Evolutionary conservation across 1,140 invertebrate species (phyloP).

Genomic region (Drosophila bifasciata): DNA sequence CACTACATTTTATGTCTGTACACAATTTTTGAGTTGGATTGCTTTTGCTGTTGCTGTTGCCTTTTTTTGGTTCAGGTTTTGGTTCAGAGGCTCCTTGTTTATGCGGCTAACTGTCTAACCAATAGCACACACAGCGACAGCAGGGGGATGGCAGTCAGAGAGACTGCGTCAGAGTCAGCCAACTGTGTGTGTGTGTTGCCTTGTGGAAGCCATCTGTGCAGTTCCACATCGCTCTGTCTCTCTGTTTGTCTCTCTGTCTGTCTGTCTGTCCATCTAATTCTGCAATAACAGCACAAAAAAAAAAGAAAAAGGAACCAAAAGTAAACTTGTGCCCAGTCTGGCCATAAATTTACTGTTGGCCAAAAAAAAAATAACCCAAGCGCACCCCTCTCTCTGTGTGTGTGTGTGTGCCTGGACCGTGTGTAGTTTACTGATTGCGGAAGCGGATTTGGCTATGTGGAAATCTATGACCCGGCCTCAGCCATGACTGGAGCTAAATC

Average conservation of each 20-base stretch:
- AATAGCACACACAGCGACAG: slow-evolving; percentile 45
- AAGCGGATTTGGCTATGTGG: slow-evolving; percentile 78
- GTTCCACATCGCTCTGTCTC: slow-evolving; percentile 65
- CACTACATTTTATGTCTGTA: slow-evolving; percentile 63
- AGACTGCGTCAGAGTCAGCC: slow-evolving; percentile 64
- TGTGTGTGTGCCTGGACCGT: no score
- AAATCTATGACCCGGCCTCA: slow-evolving; percentile 57
- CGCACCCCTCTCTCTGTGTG: slow-evolving; percentile 61
- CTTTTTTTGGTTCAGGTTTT: slow-evolving; percentile 18
- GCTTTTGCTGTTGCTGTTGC: slow-evolving; percentile 23
- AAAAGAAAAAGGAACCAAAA: slow-evolving; percentile 14
- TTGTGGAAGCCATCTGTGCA: slow-evolving; percentile 76
- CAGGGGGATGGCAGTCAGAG: slow-evolving; percentile 9
- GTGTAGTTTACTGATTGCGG: slow-evolving; percentile 81
- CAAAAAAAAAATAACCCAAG: slow-evolving; percentile 73
- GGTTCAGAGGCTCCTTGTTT: slow-evolving; percentile 65
- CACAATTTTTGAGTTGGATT: slow-evolving; percentile 44
- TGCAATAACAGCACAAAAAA: slow-evolving; percentile 64
- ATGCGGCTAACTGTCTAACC: slow-evolving; percentile 73
- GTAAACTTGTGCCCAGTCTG: slow-evolving; percentile 63
- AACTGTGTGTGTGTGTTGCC: slow-evolving; percentile 60
- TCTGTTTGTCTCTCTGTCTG: slow-evolving; percentile 44
- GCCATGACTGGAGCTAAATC: slow-evolving; percentile 59
- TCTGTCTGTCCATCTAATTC: slow-evolving; percentile 54
- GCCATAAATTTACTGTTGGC: slow-evolving; percentile 79